Evolutionary conservation across 2,113 vertebrate genomes (phyloP), one percentile per base, ranked within the genome.

Genomic region (Trematocara nigrifrons): DNA sequence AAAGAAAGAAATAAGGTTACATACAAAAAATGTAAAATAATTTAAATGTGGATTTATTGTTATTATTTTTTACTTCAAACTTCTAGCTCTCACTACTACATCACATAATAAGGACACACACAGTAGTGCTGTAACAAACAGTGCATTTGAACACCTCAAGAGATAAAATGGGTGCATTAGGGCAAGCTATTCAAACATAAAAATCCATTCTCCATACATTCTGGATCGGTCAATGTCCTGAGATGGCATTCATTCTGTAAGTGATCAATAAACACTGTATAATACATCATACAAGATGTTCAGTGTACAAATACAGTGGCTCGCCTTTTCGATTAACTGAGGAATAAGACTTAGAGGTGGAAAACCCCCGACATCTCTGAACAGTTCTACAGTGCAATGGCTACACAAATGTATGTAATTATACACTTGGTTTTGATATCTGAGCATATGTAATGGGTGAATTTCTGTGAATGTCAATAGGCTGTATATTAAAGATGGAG

Each of bases 221-320:
- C 35, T 20, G 57, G 16, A 66, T 52, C 52, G 15, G 9, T 35
- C 8, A 33, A 1, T 33, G 42, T 77, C 64, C 56, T 33, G 29
- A 52, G 20, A 78, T n/a, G 38, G 54, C 88, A 74, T 89, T 86
- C 64, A 86, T 35, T 64, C 49, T 31, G 33, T 18, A 38, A 29
- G 9, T 26, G 81, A 93, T 93, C 94, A 89, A 92, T 92, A 91
- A 35, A 89, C 49, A 78, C 57, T 81, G 78, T 71, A 83, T 57
- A 84, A 76, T 22, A 35, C 20, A 82, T 82, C 76, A 80, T 22
- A 66, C 5, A 57, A 79, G 5, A 51, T 83, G 77, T 61, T 80
- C 74, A 78, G 59, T 7, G 20, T 22, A 90, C 47, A 85, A 87
- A 80, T 83, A 66, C 29, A 33, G 69, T 52, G 22, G 9, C 82